Evolutionary conservation across 2,797 vertebrate genomes (phyloP), one percentile per base, ranked within the genome.

Genomic region (Eulemur mongoz): DNA sequence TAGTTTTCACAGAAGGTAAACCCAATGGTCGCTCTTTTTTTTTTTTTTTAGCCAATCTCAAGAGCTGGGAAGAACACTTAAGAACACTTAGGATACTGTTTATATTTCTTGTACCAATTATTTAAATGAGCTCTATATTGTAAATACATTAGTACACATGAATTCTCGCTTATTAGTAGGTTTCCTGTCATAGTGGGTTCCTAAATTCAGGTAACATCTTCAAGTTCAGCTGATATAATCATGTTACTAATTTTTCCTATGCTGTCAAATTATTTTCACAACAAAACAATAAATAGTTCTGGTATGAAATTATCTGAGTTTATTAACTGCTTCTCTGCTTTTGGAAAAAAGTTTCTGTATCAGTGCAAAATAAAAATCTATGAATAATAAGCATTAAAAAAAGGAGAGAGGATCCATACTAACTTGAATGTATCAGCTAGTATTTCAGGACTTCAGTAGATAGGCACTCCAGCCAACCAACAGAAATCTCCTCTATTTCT

Each of bases 181-280:
- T 85, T 93, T 22, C 45, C n/a, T 32, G 11, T 79, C 32, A 38
- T 14, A 59, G n/a, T 45, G 59, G 7, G n/a, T 57, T 84, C n/a
- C 73, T 87, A 75, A 89, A 76, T 15, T 89, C 54, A 86, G 69
- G 35, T 72, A 89, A 82, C n/a, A 92, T 61, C 69, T 92, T 95
- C 52, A 89, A 96, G 35, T 43, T 79, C 67, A 73, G 45, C 9
- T 90, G 72, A 81, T 52, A 89, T 40, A 59, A 72, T 54, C 78
- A 63, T 63, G 67, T 72, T 81, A 91, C 35, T 94, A 43, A 54
- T 79, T 87, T 91, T 93, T 61, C 30, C 70, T 86, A 65, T 73
- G 35, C 20, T 95, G 27, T 40, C 38, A 50, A 94, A 23, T 89
- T 92, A 78, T 87, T 93, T 86, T 92, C 38, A 87, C 15, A 78